Percentiles rank a stretch among this genome's conserved stretches.
Conservation (phyloP, 2,888 invertebrate species). For the Pristionchus exspectatus region DNA sequence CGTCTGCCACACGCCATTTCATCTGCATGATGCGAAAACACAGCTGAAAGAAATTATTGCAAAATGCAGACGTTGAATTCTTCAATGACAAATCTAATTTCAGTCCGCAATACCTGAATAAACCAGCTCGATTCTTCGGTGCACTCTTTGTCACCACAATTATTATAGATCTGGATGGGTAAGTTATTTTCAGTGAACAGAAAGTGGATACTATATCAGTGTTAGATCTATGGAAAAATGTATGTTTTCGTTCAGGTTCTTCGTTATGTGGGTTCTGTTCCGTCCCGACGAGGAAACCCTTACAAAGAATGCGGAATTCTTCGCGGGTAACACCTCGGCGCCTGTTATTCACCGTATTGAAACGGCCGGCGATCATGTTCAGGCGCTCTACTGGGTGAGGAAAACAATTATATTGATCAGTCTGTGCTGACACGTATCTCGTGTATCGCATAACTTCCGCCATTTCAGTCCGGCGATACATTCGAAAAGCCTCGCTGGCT, state of each 20-base stretch:
- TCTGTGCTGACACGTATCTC: not conserved
- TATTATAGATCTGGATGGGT: not conserved
- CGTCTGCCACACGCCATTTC: not conserved
- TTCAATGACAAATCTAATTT: not conserved
- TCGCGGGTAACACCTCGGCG: slow-evolving; percentile 20
- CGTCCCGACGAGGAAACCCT: slow-evolving; percentile 9
- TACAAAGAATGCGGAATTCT: not conserved
- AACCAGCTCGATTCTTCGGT: not conserved
- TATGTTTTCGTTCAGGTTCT: no score
- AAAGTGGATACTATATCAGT: no score
- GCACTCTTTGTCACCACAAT: not conserved
- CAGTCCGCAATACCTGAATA: not conserved
- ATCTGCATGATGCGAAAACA: not conserved
- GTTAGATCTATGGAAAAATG: no score
- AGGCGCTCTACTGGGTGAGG: slow-evolving; percentile 12
- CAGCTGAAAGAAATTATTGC: not conserved
- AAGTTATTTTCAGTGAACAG: no score
- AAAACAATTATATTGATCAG: not conserved
- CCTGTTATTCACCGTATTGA: slow-evolving; percentile 19
- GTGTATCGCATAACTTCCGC: no score
- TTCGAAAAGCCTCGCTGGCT: not conserved
- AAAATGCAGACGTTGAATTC: not conserved
- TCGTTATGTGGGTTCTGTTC: slow-evolving; percentile 14
- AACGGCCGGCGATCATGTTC: not conserved
- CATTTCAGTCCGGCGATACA: not conserved